Evolutionary conservation across 2,888 invertebrate species (phyloP).

Genomic region (Amaurobius ferox): DNA sequence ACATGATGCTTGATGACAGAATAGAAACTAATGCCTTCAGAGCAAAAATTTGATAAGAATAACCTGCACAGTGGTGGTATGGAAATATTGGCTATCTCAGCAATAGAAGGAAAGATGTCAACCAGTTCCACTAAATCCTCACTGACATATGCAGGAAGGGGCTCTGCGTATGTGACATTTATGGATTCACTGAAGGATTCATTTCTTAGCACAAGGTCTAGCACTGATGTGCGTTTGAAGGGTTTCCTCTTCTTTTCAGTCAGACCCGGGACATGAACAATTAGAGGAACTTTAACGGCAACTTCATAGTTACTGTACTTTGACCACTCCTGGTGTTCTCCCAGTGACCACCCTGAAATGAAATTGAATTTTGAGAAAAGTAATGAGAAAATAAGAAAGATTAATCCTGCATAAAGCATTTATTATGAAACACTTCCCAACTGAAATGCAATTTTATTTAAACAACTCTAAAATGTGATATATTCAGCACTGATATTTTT

Average conservation of each 20-base stretch:
- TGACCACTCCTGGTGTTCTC: conserved; percentile 93
- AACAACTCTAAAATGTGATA: too few species aligned
- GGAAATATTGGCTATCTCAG: conserved; percentile 83
- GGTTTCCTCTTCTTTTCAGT: conserved; percentile 72
- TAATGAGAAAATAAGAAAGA: too few species aligned
- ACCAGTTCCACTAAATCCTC: conserved; percentile 84
- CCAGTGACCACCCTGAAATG: conserved; percentile 88
- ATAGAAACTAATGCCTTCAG: conserved; percentile 86
- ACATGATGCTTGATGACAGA: conserved; percentile 79
- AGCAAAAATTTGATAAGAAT: conserved; percentile 80
- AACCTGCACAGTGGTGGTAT: conserved; percentile 80
- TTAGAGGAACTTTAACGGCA: conserved; percentile 87
- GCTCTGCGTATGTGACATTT: not conserved
- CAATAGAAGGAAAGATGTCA: conserved; percentile 90
- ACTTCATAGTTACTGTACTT: conserved; percentile 94
- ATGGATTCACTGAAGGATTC: not conserved
- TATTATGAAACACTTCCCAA: too few species aligned
- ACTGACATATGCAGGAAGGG: not conserved
- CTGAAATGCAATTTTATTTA: too few species aligned
- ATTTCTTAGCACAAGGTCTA: not conserved
- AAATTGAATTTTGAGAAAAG: too few species aligned
- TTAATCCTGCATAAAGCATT: too few species aligned
- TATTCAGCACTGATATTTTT: too few species aligned
- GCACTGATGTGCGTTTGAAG: conserved; percentile 17
- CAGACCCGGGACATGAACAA: conserved; percentile 84